Base-by-base conservation (phyloP, 2,113 vertebrate species). In the Tychaedon coryphoeus region DNA sequence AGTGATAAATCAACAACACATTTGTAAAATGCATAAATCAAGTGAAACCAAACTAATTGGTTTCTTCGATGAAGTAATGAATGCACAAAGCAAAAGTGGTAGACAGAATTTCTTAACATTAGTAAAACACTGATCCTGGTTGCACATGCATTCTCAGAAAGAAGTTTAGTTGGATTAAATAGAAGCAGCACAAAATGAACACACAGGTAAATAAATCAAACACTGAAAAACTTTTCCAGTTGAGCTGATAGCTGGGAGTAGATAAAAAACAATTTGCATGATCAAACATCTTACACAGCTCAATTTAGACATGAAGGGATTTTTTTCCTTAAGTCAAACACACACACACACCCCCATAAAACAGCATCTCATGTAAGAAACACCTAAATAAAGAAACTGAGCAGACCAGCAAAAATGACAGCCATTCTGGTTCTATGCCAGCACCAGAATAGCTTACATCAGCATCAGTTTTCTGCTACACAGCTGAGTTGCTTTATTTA, bases 401-500 rank as follows among this genome's bases (percentile, higher is more conserved):
- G 66, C 67, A 89, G 79, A 86, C 83, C 81, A 96, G 97, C 96
- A 95, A 95, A 97, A 96, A 86, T 69, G 34, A 93, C 80, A 92
- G 64, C 79, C 90, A 48, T 92, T 90, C 91, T 94, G 88, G 72
- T 93, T 80, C 34, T 53, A 34, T 83, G 94, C 95, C 96, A 96
- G 81, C 57, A 74, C 47, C 60, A 92, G 66, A 95, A 91, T 24
- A 87, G 69, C 87, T 95, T 88, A 65, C 51, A 84, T 95, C 90
- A 95, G 92, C 93, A 88, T 80, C 4, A 3, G 79, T 95, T 91
- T 95, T 61, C 94, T 92, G 88, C 86, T 83, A 42, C 89, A 93
- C 95, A 95, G 90, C 92, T 95, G 95, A 95, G 88, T 84, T 95
- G 90, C 88, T 91, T 94, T 97, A 92, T 97, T 95, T 96, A 93